Conservation (phyloP, 1,140 invertebrate species). For the Apis florea region DNA sequence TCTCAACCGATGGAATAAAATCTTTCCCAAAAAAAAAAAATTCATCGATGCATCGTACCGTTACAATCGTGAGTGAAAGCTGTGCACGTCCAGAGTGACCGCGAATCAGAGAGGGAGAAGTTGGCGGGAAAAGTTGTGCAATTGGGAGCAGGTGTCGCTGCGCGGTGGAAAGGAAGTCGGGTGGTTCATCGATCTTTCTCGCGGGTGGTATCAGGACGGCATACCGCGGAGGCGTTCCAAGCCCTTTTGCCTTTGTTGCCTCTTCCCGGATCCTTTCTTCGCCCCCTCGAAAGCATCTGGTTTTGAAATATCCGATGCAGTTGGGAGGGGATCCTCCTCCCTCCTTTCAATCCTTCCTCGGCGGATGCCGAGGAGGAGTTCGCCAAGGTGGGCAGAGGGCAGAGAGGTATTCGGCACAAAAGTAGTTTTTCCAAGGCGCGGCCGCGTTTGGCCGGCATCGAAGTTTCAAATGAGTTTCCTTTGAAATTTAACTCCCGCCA, state of each 20-base stretch:
- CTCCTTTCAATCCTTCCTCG: background rate
- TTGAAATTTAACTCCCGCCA: constrained; percentile 54
- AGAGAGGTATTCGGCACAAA: constrained; percentile 40
- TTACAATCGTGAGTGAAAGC: too few relatives aligned
- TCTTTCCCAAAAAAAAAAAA: too few relatives aligned
- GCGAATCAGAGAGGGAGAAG: too few relatives aligned
- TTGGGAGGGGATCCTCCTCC: background rate
- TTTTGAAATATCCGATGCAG: constrained; percentile 46
- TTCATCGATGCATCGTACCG: too few relatives aligned
- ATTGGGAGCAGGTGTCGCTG: constrained; percentile 18
- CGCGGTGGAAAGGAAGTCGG: constrained; percentile 9
- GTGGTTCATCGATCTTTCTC: constrained; percentile 34
- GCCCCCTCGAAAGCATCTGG: constrained; percentile 39
- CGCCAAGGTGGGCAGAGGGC: constrained; percentile 3
- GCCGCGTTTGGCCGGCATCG: constrained; percentile 43
- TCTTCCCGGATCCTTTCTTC: constrained; percentile 35
- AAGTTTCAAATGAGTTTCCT: constrained; percentile 57
- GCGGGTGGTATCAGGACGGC: constrained; percentile 32
- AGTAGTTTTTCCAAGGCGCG: constrained; percentile 47
- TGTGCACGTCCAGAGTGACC: background rate
- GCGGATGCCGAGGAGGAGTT: background rate
- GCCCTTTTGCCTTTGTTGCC: constrained; percentile 27
- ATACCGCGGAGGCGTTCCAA: constrained; percentile 15
- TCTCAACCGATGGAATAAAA: too few relatives aligned
- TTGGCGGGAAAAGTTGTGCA: background rate